A percentile compares a stretch with the other conserved stretches of the same genome.
These are phyloP conservation scores for Rhynchomys soricoides DNA, from an alignment of 2,113 vertebrate species.

Conservation along the genomic window DNA sequence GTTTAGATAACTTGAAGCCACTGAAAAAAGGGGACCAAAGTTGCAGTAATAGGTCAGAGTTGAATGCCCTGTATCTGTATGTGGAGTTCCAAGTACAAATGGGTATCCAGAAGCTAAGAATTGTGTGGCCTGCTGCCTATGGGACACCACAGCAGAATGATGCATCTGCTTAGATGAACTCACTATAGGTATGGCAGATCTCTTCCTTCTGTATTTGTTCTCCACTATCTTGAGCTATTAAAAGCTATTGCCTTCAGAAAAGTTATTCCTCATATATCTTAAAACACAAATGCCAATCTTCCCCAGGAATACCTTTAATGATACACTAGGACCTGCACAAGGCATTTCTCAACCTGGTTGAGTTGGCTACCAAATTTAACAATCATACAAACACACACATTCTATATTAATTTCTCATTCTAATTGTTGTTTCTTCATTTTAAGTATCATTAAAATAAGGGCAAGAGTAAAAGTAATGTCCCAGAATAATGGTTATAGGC, in stretches of 20 bases:
- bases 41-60: accelerated
- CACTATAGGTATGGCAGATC: accelerated
- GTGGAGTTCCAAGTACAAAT: accelerated
- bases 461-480: not conserved
- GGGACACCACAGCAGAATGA: not conserved
- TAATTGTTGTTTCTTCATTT: not conserved
- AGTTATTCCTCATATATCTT: not conserved
- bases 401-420: not conserved
- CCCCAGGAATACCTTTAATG: not conserved
- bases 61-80: accelerated
- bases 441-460: not conserved
- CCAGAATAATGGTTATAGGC: not conserved
- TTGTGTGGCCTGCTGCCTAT: not conserved
- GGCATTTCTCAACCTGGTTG: not conserved
- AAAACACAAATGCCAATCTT: not conserved
- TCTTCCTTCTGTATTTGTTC: not conserved
- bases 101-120: not conserved
- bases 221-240: not conserved
- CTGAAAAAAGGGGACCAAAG: not conserved
- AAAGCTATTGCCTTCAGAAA: not conserved
- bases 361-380: not conserved
- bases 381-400: not conserved
- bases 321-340: not conserved
- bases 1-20: not conserved
- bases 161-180: not conserved